Percentiles rank a stretch among this genome's conserved stretches.
Evolutionary conservation across 2,888 invertebrate species (phyloP).

Genomic region (Lamellibrachia satsuma): DNA sequence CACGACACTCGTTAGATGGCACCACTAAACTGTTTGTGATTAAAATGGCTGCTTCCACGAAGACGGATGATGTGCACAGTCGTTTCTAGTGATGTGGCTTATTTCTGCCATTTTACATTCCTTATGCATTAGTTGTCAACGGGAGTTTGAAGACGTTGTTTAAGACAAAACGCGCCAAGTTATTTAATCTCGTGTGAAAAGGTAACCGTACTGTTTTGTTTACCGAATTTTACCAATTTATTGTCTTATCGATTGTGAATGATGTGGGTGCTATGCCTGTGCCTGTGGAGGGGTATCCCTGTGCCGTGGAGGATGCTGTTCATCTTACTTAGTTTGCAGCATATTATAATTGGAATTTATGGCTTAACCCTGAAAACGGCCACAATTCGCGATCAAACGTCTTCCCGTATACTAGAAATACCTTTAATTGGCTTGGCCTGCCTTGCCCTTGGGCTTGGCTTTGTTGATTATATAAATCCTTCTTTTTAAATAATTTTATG

Average conservation of each 20-base stretch:
- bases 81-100: not conserved
- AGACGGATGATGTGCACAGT: not conserved
- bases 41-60: constrained; percentile 17
- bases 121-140: not conserved
- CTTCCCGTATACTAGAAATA: too few relatives aligned
- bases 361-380: too few relatives aligned
- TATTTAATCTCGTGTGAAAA: not conserved
- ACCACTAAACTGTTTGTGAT: not conserved
- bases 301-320: too few relatives aligned
- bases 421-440: too few relatives aligned
- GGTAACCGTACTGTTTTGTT: not conserved
- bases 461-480: too few relatives aligned
- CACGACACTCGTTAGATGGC: constrained; percentile 1
- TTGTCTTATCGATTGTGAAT: not conserved
- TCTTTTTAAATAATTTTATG: too few relatives aligned
- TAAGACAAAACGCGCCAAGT: not conserved
- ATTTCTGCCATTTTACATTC: not conserved
- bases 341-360: too few relatives aligned
- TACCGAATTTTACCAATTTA: too few relatives aligned
- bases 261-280: not conserved
- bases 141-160: not conserved
- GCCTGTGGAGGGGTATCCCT: too few relatives aligned
- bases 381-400: too few relatives aligned
- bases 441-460: too few relatives aligned
- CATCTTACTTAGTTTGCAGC: too few relatives aligned